Conservation (phyloP, 2,113 vertebrate genomes). For the Marmota flaviventris region DNA sequence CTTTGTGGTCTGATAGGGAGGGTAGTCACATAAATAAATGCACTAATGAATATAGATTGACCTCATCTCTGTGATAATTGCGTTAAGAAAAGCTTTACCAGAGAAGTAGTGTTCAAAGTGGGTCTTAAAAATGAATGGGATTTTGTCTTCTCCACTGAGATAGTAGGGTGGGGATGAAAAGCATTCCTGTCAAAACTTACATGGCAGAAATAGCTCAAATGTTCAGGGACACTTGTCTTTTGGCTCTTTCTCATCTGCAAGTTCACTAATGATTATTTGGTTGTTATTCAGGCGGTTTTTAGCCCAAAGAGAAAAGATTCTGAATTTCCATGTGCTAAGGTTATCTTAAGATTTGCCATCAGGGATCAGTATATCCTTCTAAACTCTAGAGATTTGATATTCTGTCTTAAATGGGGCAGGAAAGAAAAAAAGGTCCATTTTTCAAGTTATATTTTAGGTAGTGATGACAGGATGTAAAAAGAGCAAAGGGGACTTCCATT, state of each 20-base stretch:
- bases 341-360: background rate
- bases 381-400: background rate
- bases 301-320: background rate
- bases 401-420: background rate
- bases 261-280: background rate
- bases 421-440: background rate
- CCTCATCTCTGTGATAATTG: conserved; percentile 6
- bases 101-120: conserved; percentile 11
- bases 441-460: background rate
- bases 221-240: background rate
- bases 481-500: background rate
- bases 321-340: background rate
- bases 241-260: background rate
- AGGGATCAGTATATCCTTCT: background rate
- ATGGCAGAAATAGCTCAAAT: background rate
- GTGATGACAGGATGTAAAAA: background rate
- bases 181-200: background rate
- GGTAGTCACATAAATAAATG: conserved; percentile 17
- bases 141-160: background rate
- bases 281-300: conserved; percentile 5
- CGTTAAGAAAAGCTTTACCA: background rate
- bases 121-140: background rate
- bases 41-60: conserved; percentile 1
- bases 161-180: background rate
- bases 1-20: background rate